Percentiles rank a stretch among this genome's conserved stretches.
Conservation (phyloP, 2,888 invertebrate genomes). For the Lypha dubia region DNA sequence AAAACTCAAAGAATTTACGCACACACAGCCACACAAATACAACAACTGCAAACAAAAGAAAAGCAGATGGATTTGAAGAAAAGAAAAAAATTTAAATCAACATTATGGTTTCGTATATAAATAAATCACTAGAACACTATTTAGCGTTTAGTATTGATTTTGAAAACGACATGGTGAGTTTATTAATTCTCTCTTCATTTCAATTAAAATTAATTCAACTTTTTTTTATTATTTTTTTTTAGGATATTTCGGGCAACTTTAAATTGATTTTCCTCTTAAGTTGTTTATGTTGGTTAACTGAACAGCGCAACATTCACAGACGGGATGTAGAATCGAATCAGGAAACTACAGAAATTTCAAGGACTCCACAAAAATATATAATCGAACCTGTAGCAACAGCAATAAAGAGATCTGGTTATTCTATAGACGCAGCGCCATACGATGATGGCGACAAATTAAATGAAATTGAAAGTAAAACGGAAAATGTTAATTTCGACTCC, state of each 20-base stretch:
- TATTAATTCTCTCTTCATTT: not conserved
- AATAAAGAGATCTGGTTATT: slow-evolving; percentile 12
- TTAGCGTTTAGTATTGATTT: slow-evolving; percentile 46
- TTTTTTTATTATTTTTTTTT: slow-evolving; percentile 34
- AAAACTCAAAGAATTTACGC: slow-evolving; percentile 32
- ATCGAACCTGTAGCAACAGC: slow-evolving; percentile 38
- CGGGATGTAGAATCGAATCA: not conserved
- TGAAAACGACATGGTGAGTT: slow-evolving; percentile 65
- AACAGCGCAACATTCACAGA: slow-evolving; percentile 32
- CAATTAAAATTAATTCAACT: not conserved
- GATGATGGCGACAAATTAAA: slow-evolving; percentile 39
- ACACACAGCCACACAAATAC: not conserved
- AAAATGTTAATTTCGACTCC: not conserved
- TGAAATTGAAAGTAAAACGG: slow-evolving; percentile 40
- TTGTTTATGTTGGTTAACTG: not conserved
- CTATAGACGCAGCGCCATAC: slow-evolving; percentile 18
- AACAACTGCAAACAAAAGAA: slow-evolving; percentile 25
- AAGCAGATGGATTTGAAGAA: slow-evolving; percentile 41
- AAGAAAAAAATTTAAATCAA: not conserved
- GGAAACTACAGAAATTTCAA: not conserved
- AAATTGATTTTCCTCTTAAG: slow-evolving; percentile 45
- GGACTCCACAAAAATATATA: slow-evolving; percentile 50
- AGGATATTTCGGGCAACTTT: slow-evolving; percentile 39
- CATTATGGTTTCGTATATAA: slow-evolving; percentile 54
- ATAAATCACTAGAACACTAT: slow-evolving; percentile 42